Evolutionary conservation across 2,113 vertebrate species (phyloP), one percentile per base, ranked within the genome.

Genomic region (Istiophorus platypterus): DNA sequence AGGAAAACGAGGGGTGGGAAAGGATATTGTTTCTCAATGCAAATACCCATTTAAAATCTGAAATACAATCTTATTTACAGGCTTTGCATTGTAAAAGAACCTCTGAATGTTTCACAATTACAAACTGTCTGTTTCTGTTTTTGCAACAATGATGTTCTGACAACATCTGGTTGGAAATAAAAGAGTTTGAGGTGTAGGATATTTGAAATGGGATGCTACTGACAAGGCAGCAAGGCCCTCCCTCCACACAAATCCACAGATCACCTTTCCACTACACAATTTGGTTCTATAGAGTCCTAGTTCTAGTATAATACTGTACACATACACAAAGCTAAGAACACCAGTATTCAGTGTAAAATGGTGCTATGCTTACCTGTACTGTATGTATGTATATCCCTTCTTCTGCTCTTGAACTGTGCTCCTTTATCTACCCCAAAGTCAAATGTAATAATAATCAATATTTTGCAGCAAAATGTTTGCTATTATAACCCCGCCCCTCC

Each of bases 321-420:
- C 91, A 83, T 64, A 88, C 85, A 88, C 88, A 84, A 87, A 81
- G 79, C 72, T 85, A 88, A 90, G 52, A 87, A 91, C 88, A 91
- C 84, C 88, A 90, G 84, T 93, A 93, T 91, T 93, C 89, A 88
- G 84, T 94, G 92, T 94, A 85, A 92, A 90, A 88, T 24, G 90
- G 92, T 93, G 93, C 93, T 94, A 93, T 90, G 92, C 92, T 93
- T 90, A 90, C 90, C 84, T 92, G 87, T 92, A 92, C 91, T 91
- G 89, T 91, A 91, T 87, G 85, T 92, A 88, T 93, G 89, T 93
- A 84, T 91, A 90, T 88, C 75, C 86, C 76, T 77, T 79, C 56
- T 85, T 84, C 78, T 92, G 90, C 91, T 92, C 89, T 91, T 88
- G 67, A 89, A 89, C 89, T 94, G 92, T 93, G 89, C 86, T 91